These are phyloP conservation scores for Lepilemur ruficaudatus DNA, from an alignment of 2,797 vertebrate species.

Conservation along the genomic window DNA sequence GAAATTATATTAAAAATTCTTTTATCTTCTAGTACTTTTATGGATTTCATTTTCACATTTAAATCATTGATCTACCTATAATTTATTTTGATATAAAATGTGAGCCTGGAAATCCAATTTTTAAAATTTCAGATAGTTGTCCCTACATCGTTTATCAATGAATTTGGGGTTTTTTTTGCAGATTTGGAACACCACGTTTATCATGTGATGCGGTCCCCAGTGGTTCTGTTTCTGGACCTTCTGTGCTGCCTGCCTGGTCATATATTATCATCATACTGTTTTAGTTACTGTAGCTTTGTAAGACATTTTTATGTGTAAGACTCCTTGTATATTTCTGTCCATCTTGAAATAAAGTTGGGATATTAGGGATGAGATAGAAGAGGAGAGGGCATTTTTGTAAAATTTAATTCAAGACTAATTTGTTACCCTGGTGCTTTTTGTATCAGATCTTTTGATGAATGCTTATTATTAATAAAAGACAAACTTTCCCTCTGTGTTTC, in stretches of 20 bases:
- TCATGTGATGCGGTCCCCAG: fast-evolving
- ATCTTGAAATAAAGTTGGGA: not conserved
- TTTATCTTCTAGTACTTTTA: not conserved
- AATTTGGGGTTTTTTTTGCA: fast-evolving
- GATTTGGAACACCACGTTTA: not conserved
- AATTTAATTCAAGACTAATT: not conserved
- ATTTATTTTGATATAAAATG: not conserved
- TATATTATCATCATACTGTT: fast-evolving
- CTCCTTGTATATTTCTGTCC: not conserved
- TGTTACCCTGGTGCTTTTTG: not conserved
- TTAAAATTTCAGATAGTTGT: not conserved
- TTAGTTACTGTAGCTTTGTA: not conserved
- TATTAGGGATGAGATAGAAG: not conserved
- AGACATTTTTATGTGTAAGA: fast-evolving
- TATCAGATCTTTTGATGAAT: not conserved
- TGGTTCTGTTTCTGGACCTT: too few species aligned
- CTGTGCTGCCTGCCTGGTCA: not conserved
- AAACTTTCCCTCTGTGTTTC: not conserved
- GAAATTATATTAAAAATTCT: not conserved
- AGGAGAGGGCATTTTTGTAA: not conserved
- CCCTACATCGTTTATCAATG: too few species aligned
- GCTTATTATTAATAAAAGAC: not conserved
- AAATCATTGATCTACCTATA: not conserved
- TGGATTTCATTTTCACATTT: not conserved
- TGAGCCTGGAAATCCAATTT: not conserved